Evolutionary conservation across 2,113 vertebrate genomes (phyloP).

Genomic region (Apistogramma diplotaenia): DNA sequence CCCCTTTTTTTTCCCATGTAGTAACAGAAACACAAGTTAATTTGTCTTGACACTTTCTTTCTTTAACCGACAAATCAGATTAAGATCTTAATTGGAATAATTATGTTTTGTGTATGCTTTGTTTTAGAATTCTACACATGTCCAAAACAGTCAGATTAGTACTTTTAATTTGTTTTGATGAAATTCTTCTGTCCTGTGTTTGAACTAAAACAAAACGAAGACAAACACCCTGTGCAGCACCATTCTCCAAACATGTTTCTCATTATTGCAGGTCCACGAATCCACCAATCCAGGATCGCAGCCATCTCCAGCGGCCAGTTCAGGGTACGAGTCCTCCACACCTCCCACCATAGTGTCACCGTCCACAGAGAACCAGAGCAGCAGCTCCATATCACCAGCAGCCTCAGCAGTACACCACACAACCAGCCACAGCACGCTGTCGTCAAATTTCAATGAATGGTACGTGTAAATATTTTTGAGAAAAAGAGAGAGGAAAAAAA

Average conservation of each 20-base stretch:
- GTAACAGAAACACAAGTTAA: slow-evolving; percentile 32
- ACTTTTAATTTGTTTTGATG: slow-evolving; percentile 28
- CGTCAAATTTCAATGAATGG: slow-evolving; percentile 99
- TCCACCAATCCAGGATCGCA: slow-evolving; percentile 91
- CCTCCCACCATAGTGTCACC: slow-evolving; percentile 98
- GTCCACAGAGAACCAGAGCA: slow-evolving; percentile 97
- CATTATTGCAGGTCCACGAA: slow-evolving; percentile 89
- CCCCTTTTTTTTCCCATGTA: neutral
- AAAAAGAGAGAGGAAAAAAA: slow-evolving; percentile 9
- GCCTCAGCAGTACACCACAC: slow-evolving; percentile 96
- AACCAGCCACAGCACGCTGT: slow-evolving; percentile 95
- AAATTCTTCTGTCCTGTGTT: neutral
- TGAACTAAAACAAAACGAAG: neutral
- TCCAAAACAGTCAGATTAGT: neutral
- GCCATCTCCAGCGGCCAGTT: slow-evolving; percentile 97
- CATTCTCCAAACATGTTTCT: neutral
- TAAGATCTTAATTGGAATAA: slow-evolving; percentile 44
- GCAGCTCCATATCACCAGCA: slow-evolving; percentile 96
- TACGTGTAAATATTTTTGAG: slow-evolving; percentile 94
- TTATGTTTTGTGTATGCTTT: slow-evolving; percentile 20
- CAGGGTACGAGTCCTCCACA: slow-evolving; percentile 98
- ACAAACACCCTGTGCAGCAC: neutral
- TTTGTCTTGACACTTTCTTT: slow-evolving; percentile 43
- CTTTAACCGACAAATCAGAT: slow-evolving; percentile 55
- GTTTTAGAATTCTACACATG: neutral